phyloP scores from a whole-genome alignment of 2,797 vertebrate genomes.

The Scomberomorus guttatus region DNA sequence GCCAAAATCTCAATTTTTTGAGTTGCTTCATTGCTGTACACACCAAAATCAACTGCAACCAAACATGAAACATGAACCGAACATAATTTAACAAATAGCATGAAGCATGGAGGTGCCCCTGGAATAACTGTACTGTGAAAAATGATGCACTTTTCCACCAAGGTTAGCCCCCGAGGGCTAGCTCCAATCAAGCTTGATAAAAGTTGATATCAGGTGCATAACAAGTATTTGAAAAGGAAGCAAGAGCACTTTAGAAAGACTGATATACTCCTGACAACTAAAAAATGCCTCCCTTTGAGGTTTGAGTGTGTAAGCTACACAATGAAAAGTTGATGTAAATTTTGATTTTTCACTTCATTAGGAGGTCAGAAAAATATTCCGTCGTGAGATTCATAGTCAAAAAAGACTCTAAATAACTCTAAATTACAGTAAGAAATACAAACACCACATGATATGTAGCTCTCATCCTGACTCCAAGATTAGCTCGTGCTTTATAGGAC shows the following conservation, averaged over 20 bases:
- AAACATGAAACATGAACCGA: neutral
- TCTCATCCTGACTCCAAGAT: neutral
- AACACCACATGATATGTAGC: neutral
- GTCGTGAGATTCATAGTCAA: neutral
- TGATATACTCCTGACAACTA: neutral
- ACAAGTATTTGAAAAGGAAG: neutral
- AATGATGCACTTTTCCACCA: neutral
- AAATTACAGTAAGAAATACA: neutral
- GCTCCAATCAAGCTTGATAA: neutral
- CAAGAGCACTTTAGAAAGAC: neutral
- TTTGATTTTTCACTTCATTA: neutral
- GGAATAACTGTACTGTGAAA: neutral
- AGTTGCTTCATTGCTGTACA: neutral
- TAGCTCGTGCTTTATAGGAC: neutral
- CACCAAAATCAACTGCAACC: conserved; percentile 7
- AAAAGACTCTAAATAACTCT: neutral
- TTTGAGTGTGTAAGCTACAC: neutral
- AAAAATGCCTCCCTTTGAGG: neutral
- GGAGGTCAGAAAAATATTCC: neutral
- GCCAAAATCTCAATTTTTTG: neutral
- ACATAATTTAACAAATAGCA: conserved; percentile 2
- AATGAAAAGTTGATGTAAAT: neutral
- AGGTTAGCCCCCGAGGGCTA: neutral
- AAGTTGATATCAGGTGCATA: neutral
- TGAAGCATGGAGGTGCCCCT: neutral